Conservation (phyloP, 2,797 vertebrate genomes). For the Periophthalmus magnuspinnatus region DNA sequence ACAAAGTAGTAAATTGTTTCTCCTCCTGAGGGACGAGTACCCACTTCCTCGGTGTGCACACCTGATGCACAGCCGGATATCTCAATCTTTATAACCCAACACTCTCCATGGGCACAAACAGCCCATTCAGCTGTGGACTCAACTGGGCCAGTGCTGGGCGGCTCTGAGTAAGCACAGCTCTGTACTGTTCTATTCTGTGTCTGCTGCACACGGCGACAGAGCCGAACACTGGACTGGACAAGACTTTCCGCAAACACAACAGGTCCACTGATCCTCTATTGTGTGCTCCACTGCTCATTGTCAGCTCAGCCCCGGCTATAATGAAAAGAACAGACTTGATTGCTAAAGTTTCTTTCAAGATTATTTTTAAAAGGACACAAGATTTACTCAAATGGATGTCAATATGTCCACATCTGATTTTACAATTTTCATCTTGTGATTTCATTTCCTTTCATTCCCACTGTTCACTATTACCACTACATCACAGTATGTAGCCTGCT, state of each 20-base stretch:
- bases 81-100: conserved; percentile 11
- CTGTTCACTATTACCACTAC: no score
- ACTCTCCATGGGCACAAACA: conserved; percentile 45
- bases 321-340: neutral
- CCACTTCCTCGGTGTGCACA: conserved; percentile 25
- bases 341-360: neutral
- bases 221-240: neutral
- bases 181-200: conserved; percentile 29
- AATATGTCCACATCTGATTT: neutral
- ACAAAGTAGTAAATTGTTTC: neutral
- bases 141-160: conserved; percentile 65
- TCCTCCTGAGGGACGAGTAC: no score
- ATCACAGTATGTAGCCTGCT: neutral
- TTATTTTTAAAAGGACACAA: neutral
- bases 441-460: no score
- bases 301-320: neutral
- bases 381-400: no score
- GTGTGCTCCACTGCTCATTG: neutral
- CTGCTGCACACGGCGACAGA: conserved; percentile 13
- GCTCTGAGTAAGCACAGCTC: conserved; percentile 40
- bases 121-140: conserved; percentile 56
- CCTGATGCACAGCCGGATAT: conserved; percentile 22
- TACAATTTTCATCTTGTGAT: neutral
- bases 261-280: neutral
- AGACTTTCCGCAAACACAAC: neutral